Conservation (phyloP, 2,888 invertebrate genomes). For the Lissocephala sabroskyi region DNA sequence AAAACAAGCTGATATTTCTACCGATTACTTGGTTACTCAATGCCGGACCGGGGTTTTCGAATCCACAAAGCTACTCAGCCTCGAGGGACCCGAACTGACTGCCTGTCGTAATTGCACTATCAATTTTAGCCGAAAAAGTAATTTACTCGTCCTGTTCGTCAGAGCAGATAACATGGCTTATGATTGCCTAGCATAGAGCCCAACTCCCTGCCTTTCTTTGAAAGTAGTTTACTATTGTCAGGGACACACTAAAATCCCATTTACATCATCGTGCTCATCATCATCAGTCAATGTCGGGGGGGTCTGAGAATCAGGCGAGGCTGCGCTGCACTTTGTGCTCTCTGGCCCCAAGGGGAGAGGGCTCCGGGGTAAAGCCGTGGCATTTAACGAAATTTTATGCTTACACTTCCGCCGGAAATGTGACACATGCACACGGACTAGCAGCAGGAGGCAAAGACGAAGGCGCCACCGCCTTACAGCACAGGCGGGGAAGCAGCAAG, state of each 20-base stretch:
- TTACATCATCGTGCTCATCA: slow-evolving; percentile 66
- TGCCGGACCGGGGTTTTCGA: too few relatives aligned
- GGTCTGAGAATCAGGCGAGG: slow-evolving; percentile 56
- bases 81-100: too few relatives aligned
- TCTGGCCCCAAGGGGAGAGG: too few relatives aligned
- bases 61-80: neutral
- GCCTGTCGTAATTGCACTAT: slow-evolving; percentile 56
- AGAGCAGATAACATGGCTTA: slow-evolving; percentile 51
- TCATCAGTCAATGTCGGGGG: slow-evolving; percentile 60
- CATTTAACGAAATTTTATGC: slow-evolving; percentile 64
- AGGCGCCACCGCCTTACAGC: slow-evolving; percentile 24
- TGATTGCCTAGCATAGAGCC: slow-evolving; percentile 37
- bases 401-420: slow-evolving; percentile 65
- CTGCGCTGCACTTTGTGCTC: slow-evolving; percentile 47
- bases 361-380: slow-evolving; percentile 26
- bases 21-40: neutral
- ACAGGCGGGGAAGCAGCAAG: neutral
- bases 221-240: slow-evolving; percentile 58
- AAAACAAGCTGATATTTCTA: neutral
- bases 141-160: slow-evolving; percentile 49
- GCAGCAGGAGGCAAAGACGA: slow-evolving; percentile 28
- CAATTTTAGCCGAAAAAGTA: slow-evolving; percentile 54
- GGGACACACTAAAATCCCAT: slow-evolving; percentile 62
- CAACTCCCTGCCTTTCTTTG: too few relatives aligned
- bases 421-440: slow-evolving; percentile 18